These are phyloP conservation scores for Pseudois nayaur DNA, from an alignment of 2,113 vertebrate species.

Conservation along the genomic window DNA sequence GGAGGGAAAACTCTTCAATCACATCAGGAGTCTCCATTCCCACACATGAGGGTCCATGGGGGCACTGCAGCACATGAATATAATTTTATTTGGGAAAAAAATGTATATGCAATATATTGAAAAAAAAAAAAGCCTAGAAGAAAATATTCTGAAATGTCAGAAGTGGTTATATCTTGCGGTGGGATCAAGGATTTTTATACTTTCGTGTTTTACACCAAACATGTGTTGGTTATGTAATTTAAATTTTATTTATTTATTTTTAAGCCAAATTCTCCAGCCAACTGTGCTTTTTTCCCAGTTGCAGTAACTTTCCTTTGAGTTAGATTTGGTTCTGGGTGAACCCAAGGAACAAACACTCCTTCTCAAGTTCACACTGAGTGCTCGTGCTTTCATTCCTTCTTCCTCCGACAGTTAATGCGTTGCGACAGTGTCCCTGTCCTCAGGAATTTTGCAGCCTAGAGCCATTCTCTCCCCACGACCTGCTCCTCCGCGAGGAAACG, in stretches of 20 bases:
- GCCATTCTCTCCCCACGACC: neutral
- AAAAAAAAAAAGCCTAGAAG: neutral
- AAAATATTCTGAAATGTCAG: neutral
- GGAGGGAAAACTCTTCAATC: too few relatives aligned
- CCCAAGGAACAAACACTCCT: neutral
- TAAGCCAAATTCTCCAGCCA: slow-evolving; percentile 36
- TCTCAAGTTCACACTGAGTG: neutral
- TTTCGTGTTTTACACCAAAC: neutral
- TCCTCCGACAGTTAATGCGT: fast-evolving
- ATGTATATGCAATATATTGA: fast-evolving
- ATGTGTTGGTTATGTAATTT: slow-evolving; percentile 40
- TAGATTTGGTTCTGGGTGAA: neutral
- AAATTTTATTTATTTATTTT: slow-evolving; percentile 57
- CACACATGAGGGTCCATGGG: fast-evolving
- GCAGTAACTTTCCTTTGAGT: slow-evolving; percentile 25
- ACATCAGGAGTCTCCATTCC: neutral
- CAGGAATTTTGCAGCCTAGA: neutral
- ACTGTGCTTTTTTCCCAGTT: neutral
- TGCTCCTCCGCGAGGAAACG: too few relatives aligned
- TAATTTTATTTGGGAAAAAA: neutral
- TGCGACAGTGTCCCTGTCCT: neutral
- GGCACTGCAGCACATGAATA: too few relatives aligned
- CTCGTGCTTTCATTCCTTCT: neutral
- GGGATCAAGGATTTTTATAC: slow-evolving; percentile 18
- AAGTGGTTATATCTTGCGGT: neutral